Percentiles rank a stretch among this genome's conserved stretches.
Evolutionary conservation across 2,888 invertebrate species (phyloP).

Genomic region (Schizaphis graminum): DNA sequence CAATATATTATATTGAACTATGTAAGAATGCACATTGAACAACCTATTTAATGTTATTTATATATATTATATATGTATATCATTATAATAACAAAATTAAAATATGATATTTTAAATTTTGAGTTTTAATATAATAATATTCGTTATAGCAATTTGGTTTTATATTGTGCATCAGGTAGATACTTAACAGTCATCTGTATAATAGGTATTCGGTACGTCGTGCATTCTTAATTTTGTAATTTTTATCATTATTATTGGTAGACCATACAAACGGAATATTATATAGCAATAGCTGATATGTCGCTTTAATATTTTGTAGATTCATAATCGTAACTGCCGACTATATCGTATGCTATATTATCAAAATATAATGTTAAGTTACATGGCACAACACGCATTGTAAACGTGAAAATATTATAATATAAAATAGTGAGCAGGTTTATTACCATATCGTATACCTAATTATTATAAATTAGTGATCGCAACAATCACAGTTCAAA

Average conservation of each 20-base stretch:
- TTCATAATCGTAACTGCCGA: not conserved
- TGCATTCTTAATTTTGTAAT: not conserved
- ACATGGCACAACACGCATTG: not conserved
- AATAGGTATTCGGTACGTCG: not conserved
- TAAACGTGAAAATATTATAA: not conserved
- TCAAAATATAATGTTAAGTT: not conserved
- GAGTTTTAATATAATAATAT: no score
- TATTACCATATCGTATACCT: not conserved
- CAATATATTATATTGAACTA: not conserved
- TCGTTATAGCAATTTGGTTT: no score
- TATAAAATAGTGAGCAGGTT: not conserved
- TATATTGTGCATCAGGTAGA: no score
- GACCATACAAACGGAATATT: not conserved
- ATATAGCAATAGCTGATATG: not conserved
- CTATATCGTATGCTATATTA: not conserved
- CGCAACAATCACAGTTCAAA: not conserved
- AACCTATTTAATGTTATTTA: no score
- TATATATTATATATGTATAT: no score
- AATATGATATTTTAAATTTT: not conserved
- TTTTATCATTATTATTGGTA: not conserved
- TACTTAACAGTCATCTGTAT: no score
- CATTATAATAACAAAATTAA: not conserved
- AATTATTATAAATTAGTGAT: not conserved
- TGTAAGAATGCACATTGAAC: not conserved
- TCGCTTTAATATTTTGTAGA: not conserved